Percentiles rank a stretch among this genome's conserved stretches.
These are phyloP conservation scores for Podarcis cretensis DNA, from an alignment of 2,113 vertebrate genomes.

Conservation along the genomic window DNA sequence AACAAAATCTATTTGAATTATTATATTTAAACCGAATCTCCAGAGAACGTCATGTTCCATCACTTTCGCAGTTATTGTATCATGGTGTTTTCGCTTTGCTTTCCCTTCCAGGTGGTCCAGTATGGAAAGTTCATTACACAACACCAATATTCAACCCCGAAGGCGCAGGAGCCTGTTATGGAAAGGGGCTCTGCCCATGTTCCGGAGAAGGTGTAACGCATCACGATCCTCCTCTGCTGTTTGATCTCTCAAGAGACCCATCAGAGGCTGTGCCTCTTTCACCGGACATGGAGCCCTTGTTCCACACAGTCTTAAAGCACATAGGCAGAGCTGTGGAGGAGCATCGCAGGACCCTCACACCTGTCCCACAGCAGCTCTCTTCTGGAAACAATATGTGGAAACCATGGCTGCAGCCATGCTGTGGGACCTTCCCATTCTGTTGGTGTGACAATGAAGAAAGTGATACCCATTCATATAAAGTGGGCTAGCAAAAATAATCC, in stretches of 20 bases:
- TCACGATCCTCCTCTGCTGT: conserved; percentile 83
- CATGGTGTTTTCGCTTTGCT: background rate
- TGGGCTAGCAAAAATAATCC: background rate
- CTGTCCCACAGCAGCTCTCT: conserved; percentile 74
- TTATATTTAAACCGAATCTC: background rate
- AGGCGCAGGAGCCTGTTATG: conserved; percentile 76
- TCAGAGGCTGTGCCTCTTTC: conserved; percentile 75
- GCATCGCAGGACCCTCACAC: conserved; percentile 59
- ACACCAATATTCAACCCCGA: conserved; percentile 79
- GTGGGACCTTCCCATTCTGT: conserved; percentile 84
- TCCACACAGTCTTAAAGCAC: conserved; percentile 63
- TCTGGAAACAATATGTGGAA: conserved; percentile 75
- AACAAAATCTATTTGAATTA: background rate
- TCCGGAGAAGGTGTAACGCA: conserved; percentile 65
- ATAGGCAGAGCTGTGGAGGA: conserved; percentile 63
- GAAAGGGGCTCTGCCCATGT: conserved; percentile 71
- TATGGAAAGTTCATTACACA: conserved; percentile 85
- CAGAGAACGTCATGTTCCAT: background rate
- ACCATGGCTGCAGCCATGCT: conserved; percentile 89
- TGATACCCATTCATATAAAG: background rate
- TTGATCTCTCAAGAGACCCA: conserved; percentile 81
- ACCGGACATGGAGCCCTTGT: conserved; percentile 57
- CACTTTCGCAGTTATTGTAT: background rate
- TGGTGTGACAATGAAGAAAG: conserved; percentile 69
- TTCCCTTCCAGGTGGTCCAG: conserved; percentile 71